Conservation (phyloP, 1,140 invertebrate species). For the Eupristina koningsbergeri region DNA sequence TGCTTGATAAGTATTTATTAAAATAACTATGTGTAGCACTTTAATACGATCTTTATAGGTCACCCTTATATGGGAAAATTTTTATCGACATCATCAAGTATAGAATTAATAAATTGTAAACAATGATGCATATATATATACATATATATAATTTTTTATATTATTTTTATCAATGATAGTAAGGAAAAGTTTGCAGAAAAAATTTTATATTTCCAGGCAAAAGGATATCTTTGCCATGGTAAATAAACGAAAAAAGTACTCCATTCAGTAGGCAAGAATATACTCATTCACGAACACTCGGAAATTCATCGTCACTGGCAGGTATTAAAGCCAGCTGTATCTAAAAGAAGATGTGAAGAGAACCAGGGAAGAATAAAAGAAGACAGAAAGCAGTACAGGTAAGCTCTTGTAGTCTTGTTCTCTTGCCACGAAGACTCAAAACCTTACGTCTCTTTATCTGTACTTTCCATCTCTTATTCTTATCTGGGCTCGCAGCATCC, state of each 20-base stretch:
- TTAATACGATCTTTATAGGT: no score
- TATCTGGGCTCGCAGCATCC: background rate
- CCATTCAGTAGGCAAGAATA: constrained; percentile 23
- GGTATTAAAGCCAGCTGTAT: constrained; percentile 5
- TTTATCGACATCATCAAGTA: no score
- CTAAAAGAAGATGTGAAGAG: constrained; percentile 37
- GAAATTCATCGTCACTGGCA: background rate
- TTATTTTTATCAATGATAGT: no score
- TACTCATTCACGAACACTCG: background rate
- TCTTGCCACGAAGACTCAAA: background rate
- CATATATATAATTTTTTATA: no score
- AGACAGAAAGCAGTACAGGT: constrained; percentile 56
- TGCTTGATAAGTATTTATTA: no score
- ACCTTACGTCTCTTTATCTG: background rate
- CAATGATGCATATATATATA: no score
- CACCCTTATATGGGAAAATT: no score
- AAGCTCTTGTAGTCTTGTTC: constrained; percentile 50
- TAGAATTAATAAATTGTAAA: no score
- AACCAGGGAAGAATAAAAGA: constrained; percentile 34
- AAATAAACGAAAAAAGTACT: background rate
- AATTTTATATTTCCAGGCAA: background rate
- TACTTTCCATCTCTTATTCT: background rate
- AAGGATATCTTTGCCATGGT: background rate
- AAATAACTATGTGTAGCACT: no score
- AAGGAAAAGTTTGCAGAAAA: background rate